Base-by-base conservation (phyloP, 2,797 vertebrate genomes). In the Pseudomugil gertrudae region DNA sequence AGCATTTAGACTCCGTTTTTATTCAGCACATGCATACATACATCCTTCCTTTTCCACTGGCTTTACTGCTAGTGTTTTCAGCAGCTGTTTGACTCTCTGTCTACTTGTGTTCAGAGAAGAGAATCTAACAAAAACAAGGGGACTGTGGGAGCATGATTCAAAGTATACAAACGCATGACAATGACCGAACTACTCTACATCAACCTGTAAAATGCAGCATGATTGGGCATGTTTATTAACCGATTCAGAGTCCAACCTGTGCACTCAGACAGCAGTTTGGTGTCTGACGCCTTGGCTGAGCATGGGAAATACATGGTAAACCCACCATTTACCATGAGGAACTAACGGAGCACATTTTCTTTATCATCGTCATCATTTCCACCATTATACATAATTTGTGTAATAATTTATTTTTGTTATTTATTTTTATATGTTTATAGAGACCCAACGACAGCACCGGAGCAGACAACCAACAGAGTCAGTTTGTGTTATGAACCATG, bases 381-480 rank as follows among this genome's bases (percentile, higher is more conserved):
- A 74, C 68, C 89, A 64, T 83, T 83, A 43, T 66, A 84, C 85
- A 88, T 93, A 81, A 89, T 93, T 92, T 92, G 95, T 95, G 94
- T 95, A 96, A 96, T 96, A 95, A 96, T 93, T 94, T 92, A 65
- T 88, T 92, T 93, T 88, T 92, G 93, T 95, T 95, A 94, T 95
- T 93, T 93, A 96, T 63, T 95, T 95, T 94, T 74, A 87, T 94
- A 90, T 94, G 92, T 94, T 92, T 93, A 85, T 94, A 95, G 94
- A 95, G 92, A 92, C 87, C 90, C 91, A 93, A 89, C 92, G 92
- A 89, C 90, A 86, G 87, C 90, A 88, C 85, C 93, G 93, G 93
- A 94, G 93, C 93, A 93, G 94, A 94, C 92, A 90, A 91, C 93
- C 94, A 87, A 87, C 94, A 90, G 93, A 95, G 85, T 95, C 94